A percentile compares a stretch with the other conserved stretches of the same genome.
These are phyloP conservation scores for Euplagia quadripunctaria DNA, from an alignment of 2,888 invertebrate species.

Conservation along the genomic window DNA sequence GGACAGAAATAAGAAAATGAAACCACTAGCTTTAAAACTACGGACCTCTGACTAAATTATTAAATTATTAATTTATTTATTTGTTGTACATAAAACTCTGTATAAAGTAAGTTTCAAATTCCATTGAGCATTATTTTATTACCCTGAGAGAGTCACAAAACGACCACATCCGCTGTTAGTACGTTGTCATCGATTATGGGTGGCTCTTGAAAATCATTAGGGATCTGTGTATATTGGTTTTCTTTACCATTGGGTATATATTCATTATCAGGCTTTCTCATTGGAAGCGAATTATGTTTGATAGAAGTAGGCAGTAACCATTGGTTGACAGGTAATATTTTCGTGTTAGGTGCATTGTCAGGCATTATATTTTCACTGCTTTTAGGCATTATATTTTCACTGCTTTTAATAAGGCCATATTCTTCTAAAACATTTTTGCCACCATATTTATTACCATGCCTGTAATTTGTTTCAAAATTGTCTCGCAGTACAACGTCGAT, in stretches of 20 bases:
- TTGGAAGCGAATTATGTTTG: not conserved
- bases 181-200: conserved; percentile 16
- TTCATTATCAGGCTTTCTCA: not conserved
- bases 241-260: not conserved
- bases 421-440: not conserved
- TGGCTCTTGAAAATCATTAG: conserved; percentile 30
- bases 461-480: not conserved
- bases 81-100: conserved; percentile 80
- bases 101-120: conserved; percentile 79
- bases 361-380: not conserved
- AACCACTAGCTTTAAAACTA: conserved; percentile 66
- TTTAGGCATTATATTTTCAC: not conserved
- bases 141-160: conserved; percentile 34
- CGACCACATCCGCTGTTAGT: conserved; percentile 28
- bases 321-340: not conserved
- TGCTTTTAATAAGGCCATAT: not conserved
- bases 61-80: conserved; percentile 84
- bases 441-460: not conserved
- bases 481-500: conserved; percentile 35
- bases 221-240: not conserved
- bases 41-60: conserved; percentile 83
- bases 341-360: not conserved
- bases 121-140: conserved; percentile 56
- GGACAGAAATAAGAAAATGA: conserved; percentile 76
- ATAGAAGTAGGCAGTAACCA: conserved; percentile 13